Evolutionary conservation across 1,140 invertebrate genomes (phyloP).

Genomic region (Diorhabda carinulata): DNA sequence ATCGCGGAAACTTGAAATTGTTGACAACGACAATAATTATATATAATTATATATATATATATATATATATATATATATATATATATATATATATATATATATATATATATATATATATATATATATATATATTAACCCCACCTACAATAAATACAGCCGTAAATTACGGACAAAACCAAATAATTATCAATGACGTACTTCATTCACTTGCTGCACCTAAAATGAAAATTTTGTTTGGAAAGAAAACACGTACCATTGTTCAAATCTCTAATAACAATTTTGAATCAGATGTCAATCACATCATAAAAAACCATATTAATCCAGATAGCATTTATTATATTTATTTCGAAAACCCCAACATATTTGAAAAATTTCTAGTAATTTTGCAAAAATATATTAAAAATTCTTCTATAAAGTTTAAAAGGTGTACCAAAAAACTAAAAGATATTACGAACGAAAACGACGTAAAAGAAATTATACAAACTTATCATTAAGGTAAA

Average conservation of each 20-base stretch:
- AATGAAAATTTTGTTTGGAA: constrained; percentile 22
- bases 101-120: constrained; percentile 7
- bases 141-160: constrained; percentile 11
- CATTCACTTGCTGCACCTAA: constrained; percentile 20
- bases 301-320: not conserved
- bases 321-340: constrained; percentile 3
- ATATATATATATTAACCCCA: constrained; percentile 16
- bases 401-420: constrained; percentile 16
- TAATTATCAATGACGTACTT: constrained; percentile 11
- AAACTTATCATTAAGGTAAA: too few relatives aligned
- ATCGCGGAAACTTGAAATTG: not conserved
- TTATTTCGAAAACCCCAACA: constrained; percentile 19
- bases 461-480: too few relatives aligned
- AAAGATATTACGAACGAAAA: constrained; percentile 2
- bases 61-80: too few relatives aligned
- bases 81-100: too few relatives aligned
- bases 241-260: constrained; percentile 19
- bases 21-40: not conserved
- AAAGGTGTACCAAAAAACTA: constrained; percentile 11
- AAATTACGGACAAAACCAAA: constrained; percentile 15
- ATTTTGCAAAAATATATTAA: constrained; percentile 14
- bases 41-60: too few relatives aligned
- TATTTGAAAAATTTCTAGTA: too few relatives aligned
- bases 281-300: too few relatives aligned
- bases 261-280: not conserved